A percentile compares a stretch with the other conserved stretches of the same genome.
Conservation (phyloP, 2,888 invertebrate genomes). For the Cheilosia grossa region DNA sequence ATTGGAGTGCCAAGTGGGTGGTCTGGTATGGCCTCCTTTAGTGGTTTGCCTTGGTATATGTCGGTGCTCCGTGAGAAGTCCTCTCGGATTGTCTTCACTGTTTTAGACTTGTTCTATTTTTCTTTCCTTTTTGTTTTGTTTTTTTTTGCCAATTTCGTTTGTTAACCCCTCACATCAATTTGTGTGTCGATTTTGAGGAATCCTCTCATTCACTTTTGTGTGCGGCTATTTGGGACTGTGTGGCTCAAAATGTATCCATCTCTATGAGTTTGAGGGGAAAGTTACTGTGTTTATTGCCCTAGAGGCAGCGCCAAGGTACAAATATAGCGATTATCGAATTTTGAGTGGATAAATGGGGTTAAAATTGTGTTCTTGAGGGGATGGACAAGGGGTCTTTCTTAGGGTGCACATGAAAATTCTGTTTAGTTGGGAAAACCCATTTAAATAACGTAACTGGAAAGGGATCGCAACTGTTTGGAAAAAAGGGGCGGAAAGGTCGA, state of each 20-base stretch:
- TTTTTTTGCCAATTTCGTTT: too few relatives aligned
- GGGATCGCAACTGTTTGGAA: neutral
- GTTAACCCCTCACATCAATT: slow-evolving; percentile 58
- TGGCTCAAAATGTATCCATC: slow-evolving; percentile 13
- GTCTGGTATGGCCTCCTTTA: neutral
- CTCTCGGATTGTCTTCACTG: slow-evolving; percentile 40
- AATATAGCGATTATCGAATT: slow-evolving; percentile 73
- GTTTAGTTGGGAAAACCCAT: neutral
- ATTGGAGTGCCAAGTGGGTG: slow-evolving; percentile 51
- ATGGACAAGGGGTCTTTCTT: neutral
- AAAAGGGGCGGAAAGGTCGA: neutral
- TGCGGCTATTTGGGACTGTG: slow-evolving; percentile 19
- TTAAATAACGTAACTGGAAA: neutral
- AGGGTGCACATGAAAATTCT: neutral
- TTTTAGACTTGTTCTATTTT: neutral
- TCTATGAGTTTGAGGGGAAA: neutral
- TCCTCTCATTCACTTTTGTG: slow-evolving; percentile 26
- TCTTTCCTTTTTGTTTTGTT: too few relatives aligned
- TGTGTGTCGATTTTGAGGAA: slow-evolving; percentile 68
- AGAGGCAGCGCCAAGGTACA: slow-evolving; percentile 61
- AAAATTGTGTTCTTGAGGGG: slow-evolving; percentile 45
- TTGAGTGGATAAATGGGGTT: slow-evolving; percentile 65
- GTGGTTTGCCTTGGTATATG: slow-evolving; percentile 1
- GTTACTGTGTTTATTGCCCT: slow-evolving; percentile 49
- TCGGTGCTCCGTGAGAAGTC: slow-evolving; percentile 6